Evolutionary conservation across 2,888 invertebrate genomes (phyloP).

Genomic region (Lottia scabra): DNA sequence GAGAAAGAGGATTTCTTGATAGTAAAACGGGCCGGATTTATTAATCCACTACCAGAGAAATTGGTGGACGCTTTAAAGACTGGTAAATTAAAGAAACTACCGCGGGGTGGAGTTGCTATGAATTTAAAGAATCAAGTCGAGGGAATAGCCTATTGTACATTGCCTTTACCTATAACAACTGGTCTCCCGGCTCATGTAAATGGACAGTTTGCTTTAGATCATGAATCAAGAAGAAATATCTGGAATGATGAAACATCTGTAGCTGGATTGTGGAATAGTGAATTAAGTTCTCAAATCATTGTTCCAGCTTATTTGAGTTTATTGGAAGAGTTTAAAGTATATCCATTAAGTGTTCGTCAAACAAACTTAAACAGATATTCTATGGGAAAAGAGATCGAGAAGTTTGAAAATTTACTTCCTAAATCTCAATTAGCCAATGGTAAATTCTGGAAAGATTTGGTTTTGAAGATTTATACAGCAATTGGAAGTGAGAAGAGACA

Average conservation of each 20-base stretch:
- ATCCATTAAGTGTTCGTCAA: not conserved
- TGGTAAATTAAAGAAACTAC: constrained; percentile 36
- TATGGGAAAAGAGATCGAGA: not conserved
- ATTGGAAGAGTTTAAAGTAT: not conserved
- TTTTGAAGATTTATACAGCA: not conserved
- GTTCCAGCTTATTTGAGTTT: constrained; percentile 14
- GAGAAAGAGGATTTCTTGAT: constrained; percentile 44
- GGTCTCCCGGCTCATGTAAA: constrained; percentile 15
- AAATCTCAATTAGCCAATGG: not conserved
- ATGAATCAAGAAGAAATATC: constrained; percentile 13
- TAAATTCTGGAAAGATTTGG: not conserved
- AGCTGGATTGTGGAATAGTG: constrained; percentile 8
- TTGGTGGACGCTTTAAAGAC: constrained; percentile 36
- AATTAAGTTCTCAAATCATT: not conserved
- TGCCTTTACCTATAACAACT: constrained; percentile 12
- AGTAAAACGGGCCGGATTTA: constrained; percentile 48
- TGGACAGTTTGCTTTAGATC: constrained; percentile 17
- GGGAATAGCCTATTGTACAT: constrained; percentile 9
- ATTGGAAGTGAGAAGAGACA: not conserved
- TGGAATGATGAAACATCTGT: not conserved
- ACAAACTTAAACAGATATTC: not conserved
- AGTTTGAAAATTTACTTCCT: not conserved
- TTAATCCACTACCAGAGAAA: constrained; percentile 21
- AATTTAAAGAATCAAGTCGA: not conserved
- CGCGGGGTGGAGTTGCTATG: constrained; percentile 15